Evolutionary conservation across 2,888 invertebrate genomes (phyloP).

Genomic region (Amaurobius ferox): DNA sequence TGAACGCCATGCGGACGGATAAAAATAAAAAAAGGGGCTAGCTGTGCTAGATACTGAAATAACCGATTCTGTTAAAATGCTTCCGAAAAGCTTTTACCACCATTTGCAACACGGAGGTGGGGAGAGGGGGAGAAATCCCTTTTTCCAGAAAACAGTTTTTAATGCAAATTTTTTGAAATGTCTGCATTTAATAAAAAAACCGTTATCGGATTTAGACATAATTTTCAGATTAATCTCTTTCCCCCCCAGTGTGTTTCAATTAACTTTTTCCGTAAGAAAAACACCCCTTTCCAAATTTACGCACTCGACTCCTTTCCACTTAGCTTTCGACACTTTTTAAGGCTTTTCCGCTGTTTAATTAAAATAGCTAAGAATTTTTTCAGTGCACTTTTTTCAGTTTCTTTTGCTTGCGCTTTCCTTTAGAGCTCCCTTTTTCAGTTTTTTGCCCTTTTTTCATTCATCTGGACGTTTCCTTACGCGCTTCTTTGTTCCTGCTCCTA

Average conservation of each 20-base stretch:
- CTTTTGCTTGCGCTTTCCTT: conserved; percentile 31
- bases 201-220: conserved; percentile 72
- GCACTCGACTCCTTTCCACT: conserved; percentile 62
- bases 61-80: conserved; percentile 53
- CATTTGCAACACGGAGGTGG: conserved; percentile 29
- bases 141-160: conserved; percentile 68
- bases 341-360: conserved; percentile 71
- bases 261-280: conserved; percentile 68
- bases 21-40: conserved; percentile 12
- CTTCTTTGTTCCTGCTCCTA: conserved; percentile 58
- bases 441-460: conserved; percentile 30
- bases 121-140: conserved; percentile 28
- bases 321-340: conserved; percentile 71
- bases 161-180: conserved; percentile 72
- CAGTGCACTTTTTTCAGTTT: conserved; percentile 40
- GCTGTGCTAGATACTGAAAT: conserved; percentile 29
- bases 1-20: conserved; percentile 22
- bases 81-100: conserved; percentile 65
- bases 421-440: conserved; percentile 19
- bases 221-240: conserved; percentile 70
- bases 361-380: conserved; percentile 64
- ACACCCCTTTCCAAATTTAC: conserved; percentile 52
- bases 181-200: conserved; percentile 71
- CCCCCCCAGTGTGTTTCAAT: conserved; percentile 69
- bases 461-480: conserved; percentile 41